Evolutionary conservation across 1,140 invertebrate genomes (phyloP).

Genomic region (Listronotus bonariensis): DNA sequence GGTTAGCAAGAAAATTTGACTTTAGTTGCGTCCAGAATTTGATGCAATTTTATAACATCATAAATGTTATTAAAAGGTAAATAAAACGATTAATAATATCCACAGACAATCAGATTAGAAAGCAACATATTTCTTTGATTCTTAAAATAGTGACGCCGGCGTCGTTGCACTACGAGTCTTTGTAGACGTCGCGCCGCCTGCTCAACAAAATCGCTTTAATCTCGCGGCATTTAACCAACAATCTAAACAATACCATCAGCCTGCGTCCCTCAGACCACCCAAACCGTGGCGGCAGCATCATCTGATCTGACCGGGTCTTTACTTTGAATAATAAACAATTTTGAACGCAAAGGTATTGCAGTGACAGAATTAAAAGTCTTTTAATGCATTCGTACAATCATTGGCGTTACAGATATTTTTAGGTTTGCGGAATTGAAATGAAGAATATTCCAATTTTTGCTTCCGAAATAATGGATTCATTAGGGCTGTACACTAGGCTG

Average conservation of each 20-base stretch:
- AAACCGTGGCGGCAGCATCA: conserved; percentile 18
- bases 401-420: no score
- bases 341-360: conserved; percentile 4
- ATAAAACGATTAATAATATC: no score
- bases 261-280: conserved; percentile 16
- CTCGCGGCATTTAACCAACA: conserved; percentile 24
- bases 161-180: conserved; percentile 2
- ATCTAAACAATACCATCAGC: conserved; percentile 6
- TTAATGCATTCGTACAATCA: conserved; percentile 1
- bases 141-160: neutral
- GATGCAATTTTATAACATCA: no score
- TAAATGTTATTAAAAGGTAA: no score
- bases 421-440: no score
- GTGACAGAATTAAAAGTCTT: conserved; percentile 16
- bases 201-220: conserved; percentile 16
- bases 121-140: neutral
- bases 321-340: conserved; percentile 25
- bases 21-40: no score
- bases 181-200: conserved; percentile 13
- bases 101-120: neutral
- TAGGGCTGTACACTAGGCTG: no score
- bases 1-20: no score
- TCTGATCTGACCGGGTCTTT: conserved; percentile 29
- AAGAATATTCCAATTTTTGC: no score
- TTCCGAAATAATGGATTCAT: no score